Base-by-base conservation (phyloP, 1,140 invertebrate species). In the Ruditapes philippinarum region DNA sequence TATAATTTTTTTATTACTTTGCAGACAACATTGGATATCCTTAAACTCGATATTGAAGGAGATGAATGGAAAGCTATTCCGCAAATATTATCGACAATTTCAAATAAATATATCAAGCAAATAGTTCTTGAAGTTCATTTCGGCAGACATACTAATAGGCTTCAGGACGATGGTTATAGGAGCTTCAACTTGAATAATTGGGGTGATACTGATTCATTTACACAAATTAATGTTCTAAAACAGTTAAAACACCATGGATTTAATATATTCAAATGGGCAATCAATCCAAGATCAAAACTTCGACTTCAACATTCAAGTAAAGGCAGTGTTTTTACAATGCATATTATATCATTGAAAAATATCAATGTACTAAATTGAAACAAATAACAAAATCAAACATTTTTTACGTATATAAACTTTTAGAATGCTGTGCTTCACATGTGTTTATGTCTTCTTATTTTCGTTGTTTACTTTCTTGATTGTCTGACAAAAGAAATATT, bases 41-140 rank as follows among this genome's bases (percentile, higher is more conserved):
- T 84, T 60, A 84, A 84, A 31, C 9, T 87, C 1, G 84, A 87
- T 38, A 65, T 87, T 17, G 84, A 87, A 54, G 38, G 78, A n/a
- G 28, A 31, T 19, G 84, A 87, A n/a, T 87, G 84, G 84, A 40
- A 40, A 38, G 70, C 57, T 12, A n/a, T 87, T 11, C 28, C 38
- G 19, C n/a, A 87, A 19, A 79, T 87, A 1, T 31, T 87, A 17
- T 42, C 19, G n/a, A 19, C 33, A 28, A 54, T 40, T 25, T 45
- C 12, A 57, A 11, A 80, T 19, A 60, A 78, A 25, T 51, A 78
- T 40, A 36, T 87, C 19, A 36, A 28, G 60, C 81, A 84, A 51
- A 40, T 84, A n/a, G 62, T 73, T 17, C 36, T 84, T 7, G 81
- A 84, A 36, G 14, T 84, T 33, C 81, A 84, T 42, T 22, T 84